Conservation (phyloP, 2,797 vertebrate species). For the Ctenopoma kingsleyae region DNA sequence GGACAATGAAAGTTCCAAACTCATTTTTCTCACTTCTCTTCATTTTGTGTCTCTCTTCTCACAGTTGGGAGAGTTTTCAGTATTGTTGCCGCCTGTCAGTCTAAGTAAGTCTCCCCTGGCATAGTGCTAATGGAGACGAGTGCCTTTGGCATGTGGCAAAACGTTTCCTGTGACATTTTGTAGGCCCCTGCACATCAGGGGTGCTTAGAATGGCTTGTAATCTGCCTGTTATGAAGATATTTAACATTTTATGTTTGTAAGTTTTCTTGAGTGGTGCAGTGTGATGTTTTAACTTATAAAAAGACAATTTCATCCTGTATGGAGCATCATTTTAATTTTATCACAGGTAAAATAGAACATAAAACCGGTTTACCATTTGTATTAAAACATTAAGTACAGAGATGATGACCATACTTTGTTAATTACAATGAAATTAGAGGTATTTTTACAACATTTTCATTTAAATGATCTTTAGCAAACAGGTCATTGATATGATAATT, state of each 20-base stretch:
- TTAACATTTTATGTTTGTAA: conserved; percentile 53
- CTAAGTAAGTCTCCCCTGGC: conserved; percentile 70
- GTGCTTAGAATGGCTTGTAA: conserved; percentile 64
- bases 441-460: conserved; percentile 34
- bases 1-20: conserved; percentile 89
- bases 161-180: conserved; percentile 76
- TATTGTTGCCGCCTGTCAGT: conserved; percentile 76
- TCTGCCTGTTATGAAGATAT: conserved; percentile 66
- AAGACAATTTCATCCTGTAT: not conserved
- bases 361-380: too few species aligned
- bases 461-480: conserved; percentile 55
- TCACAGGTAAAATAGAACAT: too few species aligned
- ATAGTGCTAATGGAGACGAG: conserved; percentile 74
- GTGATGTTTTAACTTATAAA: conserved; percentile 54
- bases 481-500: conserved; percentile 59
- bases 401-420: conserved; percentile 6
- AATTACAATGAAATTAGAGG: conserved; percentile 35
- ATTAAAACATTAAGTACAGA: too few species aligned
- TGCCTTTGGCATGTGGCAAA: conserved; percentile 78
- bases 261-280: conserved; percentile 43
- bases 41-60: conserved; percentile 73
- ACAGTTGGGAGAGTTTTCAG: conserved; percentile 73
- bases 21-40: conserved; percentile 89
- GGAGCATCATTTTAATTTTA: not conserved
- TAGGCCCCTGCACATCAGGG: conserved; percentile 65